Conservation (phyloP, 1,140 invertebrate species). For the Penaeus japonicus region DNA sequence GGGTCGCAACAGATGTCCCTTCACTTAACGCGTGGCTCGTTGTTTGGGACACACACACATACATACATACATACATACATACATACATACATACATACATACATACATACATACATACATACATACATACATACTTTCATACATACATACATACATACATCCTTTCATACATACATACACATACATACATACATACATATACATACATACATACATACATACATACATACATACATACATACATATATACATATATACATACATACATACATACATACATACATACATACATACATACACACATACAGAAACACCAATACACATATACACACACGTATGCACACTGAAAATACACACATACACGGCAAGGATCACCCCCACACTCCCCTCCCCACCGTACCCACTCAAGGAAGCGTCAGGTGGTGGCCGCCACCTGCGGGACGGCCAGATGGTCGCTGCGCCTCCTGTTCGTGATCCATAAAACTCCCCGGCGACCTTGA, state of each 20-base stretch:
- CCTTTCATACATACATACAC: not conserved
- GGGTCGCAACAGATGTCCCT: no score
- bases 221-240: not conserved
- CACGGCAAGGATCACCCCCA: no score
- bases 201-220: not conserved
- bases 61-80: not conserved
- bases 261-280: not conserved
- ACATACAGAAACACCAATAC: not conserved
- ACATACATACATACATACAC: not conserved
- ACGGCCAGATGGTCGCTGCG: no score
- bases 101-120: not conserved
- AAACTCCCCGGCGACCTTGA: no score
- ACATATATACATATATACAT: not conserved
- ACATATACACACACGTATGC: not conserved
- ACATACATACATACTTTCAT: not conserved
- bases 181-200: not conserved
- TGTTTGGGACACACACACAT: no score
- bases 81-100: slow-evolving; percentile 6
- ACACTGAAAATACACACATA: not conserved
- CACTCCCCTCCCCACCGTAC: no score
- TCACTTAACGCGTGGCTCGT: no score
- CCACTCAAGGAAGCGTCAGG: no score
- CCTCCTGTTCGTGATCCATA: no score
- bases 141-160: not conserved
- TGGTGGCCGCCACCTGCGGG: no score